A percentile compares a stretch with the other conserved stretches of the same genome.
Evolutionary conservation across 1,140 invertebrate species (phyloP).

Genomic region (Drosophila busckii): DNA sequence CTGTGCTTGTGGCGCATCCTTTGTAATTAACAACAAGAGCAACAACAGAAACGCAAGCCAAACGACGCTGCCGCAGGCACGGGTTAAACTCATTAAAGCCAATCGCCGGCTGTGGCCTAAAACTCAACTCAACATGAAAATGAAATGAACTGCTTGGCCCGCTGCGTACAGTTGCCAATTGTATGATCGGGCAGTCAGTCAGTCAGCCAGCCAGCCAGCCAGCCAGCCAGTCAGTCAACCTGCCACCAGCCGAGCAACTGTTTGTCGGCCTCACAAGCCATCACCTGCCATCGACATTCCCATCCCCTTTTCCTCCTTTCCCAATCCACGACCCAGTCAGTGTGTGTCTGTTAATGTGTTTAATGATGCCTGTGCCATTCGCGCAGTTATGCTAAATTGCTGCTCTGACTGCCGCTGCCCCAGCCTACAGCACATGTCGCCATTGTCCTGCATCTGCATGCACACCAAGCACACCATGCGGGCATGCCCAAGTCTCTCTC

Average conservation of each 20-base stretch:
- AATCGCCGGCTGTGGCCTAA: slow-evolving; percentile 24
- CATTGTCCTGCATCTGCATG: slow-evolving; percentile 52
- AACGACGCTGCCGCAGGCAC: slow-evolving; percentile 42
- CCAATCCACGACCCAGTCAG: no score
- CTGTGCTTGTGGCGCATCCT: slow-evolving; percentile 64
- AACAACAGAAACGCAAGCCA: background rate
- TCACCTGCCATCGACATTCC: slow-evolving; percentile 61
- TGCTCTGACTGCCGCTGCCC: slow-evolving; percentile 1
- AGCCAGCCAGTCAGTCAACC: slow-evolving; percentile 48
- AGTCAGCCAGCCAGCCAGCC: slow-evolving; percentile 16
- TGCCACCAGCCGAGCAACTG: slow-evolving; percentile 45
- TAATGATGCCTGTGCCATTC: slow-evolving; percentile 65
- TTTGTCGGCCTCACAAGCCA: slow-evolving; percentile 49
- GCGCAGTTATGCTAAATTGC: slow-evolving; percentile 69
- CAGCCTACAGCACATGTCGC: slow-evolving; percentile 31
- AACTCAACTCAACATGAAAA: no score
- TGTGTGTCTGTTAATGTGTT: slow-evolving; percentile 67
- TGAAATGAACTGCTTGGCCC: no score
- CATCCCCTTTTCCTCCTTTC: slow-evolving; percentile 18
- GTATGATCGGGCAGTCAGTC: slow-evolving; percentile 16
- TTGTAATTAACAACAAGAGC: slow-evolving; percentile 49
- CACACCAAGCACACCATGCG: no score
- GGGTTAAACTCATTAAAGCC: slow-evolving; percentile 66
- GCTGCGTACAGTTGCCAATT: slow-evolving; percentile 51
- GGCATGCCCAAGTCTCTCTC: slow-evolving; percentile 24